These are phyloP conservation scores for Drosophila grimshawi DNA, from an alignment of 1,140 invertebrate genomes.

Conservation along the genomic window DNA sequence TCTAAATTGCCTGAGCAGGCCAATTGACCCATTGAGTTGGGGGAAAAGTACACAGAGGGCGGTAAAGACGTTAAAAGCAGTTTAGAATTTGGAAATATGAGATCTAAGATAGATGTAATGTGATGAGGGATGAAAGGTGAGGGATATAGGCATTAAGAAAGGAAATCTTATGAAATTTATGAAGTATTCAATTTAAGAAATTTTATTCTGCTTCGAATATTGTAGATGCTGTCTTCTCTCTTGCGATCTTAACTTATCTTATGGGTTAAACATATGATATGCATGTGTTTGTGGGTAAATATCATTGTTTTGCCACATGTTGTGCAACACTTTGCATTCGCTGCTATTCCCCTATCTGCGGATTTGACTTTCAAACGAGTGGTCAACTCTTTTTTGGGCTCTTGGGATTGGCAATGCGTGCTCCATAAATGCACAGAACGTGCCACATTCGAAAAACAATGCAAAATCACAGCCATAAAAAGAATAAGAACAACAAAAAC, in stretches of 20 bases:
- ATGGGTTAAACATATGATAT: no score
- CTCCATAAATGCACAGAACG: conserved; percentile 54
- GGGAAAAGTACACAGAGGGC: neutral
- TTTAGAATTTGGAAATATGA: neutral
- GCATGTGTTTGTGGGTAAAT: neutral
- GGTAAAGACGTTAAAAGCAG: neutral
- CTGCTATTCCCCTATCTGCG: conserved; percentile 2
- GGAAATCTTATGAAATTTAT: no score
- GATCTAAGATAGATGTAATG: neutral
- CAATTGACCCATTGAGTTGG: conserved; percentile 47
- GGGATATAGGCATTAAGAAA: no score
- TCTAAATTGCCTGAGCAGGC: conserved; percentile 35
- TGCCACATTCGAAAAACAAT: conserved; percentile 58
- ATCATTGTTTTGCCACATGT: neutral
- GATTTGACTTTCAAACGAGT: neutral
- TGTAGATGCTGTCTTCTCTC: no score
- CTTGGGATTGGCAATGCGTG: conserved; percentile 23
- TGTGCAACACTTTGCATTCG: neutral
- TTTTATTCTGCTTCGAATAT: no score
- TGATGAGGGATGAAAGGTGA: neutral
- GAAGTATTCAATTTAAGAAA: no score
- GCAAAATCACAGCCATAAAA: conserved; percentile 36
- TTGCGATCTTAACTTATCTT: no score
- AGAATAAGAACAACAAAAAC: conserved; percentile 9
- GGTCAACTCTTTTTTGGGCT: conserved; percentile 13